Evolutionary conservation across 2,888 invertebrate species (phyloP), one percentile per base, ranked within the genome.

Genomic region (Herminia tarsipennalis): DNA sequence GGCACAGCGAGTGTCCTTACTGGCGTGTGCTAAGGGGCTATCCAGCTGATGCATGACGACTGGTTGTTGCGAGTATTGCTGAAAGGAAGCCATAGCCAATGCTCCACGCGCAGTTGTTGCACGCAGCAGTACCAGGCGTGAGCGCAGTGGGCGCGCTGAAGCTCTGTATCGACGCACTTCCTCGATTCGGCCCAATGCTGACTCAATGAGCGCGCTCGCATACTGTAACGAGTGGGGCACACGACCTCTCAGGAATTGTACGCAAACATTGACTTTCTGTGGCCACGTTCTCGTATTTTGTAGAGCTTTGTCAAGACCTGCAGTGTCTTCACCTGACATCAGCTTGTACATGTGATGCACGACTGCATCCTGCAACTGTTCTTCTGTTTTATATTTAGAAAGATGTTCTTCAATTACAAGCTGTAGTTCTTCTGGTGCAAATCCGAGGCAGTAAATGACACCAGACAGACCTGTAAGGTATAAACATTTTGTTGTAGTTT

Each of bases 401-500:
- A 73, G 14, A 8, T 57, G 58, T 12, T 58, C 34, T 37, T 70
- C 53, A 5, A 81, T 39, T 0, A 60, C 46, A 6, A 35, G 24
- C 29, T 54, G 49, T 5, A 77, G 54, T 2, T 72, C 76, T 1
- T 66, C 66, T 3, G 83, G 83, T 12, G 68, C 61, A 21, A 73
- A 76, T 1, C 85, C 85, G 10, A 84, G 46, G 27, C 77, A 78
- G 48, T 67, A 84, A 0, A 85, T 69, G 10, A 74, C 78, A 12
- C 83, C 83, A 0, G 51, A 69, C 8, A 75, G 42, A 38, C 80
- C 86, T 85, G 58, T 33, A 57, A 59, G n/a, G n/a, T n/a, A n/a
- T n/a, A n/a, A n/a, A n/a, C n/a, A n/a, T n/a, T n/a, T n/a, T n/a
- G n/a, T n/a, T n/a, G n/a, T n/a, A n/a, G n/a, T n/a, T n/a, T n/a